Percentiles rank a stretch among this genome's conserved stretches.
phyloP scores from a whole-genome alignment of 2,113 vertebrate species.

The Procavia capensis region DNA sequence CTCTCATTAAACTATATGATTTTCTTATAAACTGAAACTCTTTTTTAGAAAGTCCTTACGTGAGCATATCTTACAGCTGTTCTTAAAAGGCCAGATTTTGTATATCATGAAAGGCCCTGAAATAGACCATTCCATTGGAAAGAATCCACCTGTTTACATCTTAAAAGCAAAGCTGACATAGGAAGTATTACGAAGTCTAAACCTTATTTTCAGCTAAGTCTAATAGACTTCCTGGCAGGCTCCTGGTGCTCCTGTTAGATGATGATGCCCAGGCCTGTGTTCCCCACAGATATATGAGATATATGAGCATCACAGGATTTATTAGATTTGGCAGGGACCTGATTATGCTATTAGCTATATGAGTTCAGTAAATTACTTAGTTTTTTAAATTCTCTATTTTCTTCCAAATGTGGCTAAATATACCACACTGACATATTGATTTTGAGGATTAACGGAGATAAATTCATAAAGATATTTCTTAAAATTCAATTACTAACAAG shows the following conservation, averaged over 20 bases:
- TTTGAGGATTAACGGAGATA: background rate
- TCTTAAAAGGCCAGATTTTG: background rate
- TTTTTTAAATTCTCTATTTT: background rate
- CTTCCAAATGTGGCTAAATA: slow-evolving; percentile 1
- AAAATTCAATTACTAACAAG: background rate
- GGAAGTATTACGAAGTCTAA: background rate
- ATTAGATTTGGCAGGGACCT: background rate
- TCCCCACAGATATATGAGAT: background rate
- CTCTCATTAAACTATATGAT: background rate
- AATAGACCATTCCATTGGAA: background rate
- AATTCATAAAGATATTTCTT: background rate
- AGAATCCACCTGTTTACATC: background rate
- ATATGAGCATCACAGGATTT: background rate
- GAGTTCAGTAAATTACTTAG: background rate
- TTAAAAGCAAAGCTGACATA: background rate
- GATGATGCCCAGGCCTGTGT: background rate
- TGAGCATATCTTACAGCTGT: background rate
- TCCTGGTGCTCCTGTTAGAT: background rate
- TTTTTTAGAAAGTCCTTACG: background rate
- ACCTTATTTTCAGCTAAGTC: background rate
- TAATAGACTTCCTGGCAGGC: background rate
- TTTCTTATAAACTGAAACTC: background rate
- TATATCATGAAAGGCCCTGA: background rate
- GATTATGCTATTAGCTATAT: background rate
- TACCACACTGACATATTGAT: background rate